Base-by-base conservation (phyloP, 2,797 vertebrate genomes). In the Heliangelus exortis region DNA sequence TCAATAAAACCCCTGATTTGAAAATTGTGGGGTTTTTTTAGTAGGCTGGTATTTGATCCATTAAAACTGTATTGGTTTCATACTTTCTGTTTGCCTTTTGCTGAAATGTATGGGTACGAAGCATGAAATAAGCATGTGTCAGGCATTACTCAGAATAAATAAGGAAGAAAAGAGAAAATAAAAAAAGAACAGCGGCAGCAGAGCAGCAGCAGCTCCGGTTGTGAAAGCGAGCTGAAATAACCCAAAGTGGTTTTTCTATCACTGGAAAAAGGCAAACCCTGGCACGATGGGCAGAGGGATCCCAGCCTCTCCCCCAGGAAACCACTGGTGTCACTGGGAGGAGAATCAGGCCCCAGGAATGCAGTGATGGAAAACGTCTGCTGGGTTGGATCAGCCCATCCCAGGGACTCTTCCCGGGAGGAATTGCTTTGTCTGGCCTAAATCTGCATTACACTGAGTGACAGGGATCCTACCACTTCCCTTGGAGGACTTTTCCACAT, bases 11-110 rank as follows among this genome's bases (percentile, higher is more conserved):
- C 1, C 9, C 73, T 90, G 90, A 95, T 94, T 94, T 19, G 80
- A 97, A 96, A 97, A 97, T 71, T 96, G 95, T 54, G 95, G 93
- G 39, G 13, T 14, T 41, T 72, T 96, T 97, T 95, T 88, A 16
- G 29, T 75, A 88, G 94, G 89, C 63, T 19, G 63, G 84, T 33
- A 85, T 97, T 96, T 92, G 94, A 95, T 91, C 95, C 95, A 96
- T 93, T 94, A 91, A 66, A 84, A 92, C 76, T 72, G 88, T 82
- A 80, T 92, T 93, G 94, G 94, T 93, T 96, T 92, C 59, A 68
- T 78, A 96, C 84, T 91, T 50, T 53, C 61, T 72, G 92, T 94
- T 96, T 94, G 92, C 71, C 78, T 96, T 77, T 93, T 29, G 4
- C 66, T 92, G 93, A 96, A 97, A 95, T 76, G 71, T 51, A 84